Evolutionary conservation across 2,888 invertebrate genomes (phyloP).

Genomic region (Anoncus sp.): DNA sequence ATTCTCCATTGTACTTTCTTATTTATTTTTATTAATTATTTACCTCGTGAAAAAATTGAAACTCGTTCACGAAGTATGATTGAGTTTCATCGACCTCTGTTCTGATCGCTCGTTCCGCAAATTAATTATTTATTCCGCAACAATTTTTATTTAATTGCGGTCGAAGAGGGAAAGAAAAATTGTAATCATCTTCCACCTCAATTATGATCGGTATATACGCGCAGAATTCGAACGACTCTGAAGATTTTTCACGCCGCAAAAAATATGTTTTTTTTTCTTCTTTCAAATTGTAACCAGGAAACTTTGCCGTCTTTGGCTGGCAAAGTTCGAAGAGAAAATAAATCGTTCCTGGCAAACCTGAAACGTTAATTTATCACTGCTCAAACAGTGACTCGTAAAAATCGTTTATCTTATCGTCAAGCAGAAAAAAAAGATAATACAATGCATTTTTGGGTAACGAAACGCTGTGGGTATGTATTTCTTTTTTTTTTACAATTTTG

Average conservation of each 20-base stretch:
- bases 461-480: no score
- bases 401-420: constrained; percentile 33
- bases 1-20: constrained; percentile 31
- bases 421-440: no score
- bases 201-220: not conserved
- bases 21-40: not conserved
- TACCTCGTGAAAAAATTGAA: no score
- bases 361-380: constrained; percentile 64
- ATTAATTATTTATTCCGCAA: no score
- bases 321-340: constrained; percentile 90
- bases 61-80: no score
- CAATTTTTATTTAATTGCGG: no score
- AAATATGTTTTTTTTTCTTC: no score
- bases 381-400: constrained; percentile 48
- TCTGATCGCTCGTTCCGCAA: no score
- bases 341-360: constrained; percentile 89
- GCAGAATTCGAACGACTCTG: not conserved
- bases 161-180: no score
- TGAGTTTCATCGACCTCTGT: no score
- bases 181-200: not conserved
- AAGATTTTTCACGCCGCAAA: constrained; percentile 77
- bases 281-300: constrained; percentile 90
- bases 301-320: constrained; percentile 87
- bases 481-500: no score
- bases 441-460: not conserved